Percentiles rank a stretch among this genome's conserved stretches.
phyloP scores from a whole-genome alignment of 1,140 invertebrate species.

The Temnothorax longispinosus region DNA sequence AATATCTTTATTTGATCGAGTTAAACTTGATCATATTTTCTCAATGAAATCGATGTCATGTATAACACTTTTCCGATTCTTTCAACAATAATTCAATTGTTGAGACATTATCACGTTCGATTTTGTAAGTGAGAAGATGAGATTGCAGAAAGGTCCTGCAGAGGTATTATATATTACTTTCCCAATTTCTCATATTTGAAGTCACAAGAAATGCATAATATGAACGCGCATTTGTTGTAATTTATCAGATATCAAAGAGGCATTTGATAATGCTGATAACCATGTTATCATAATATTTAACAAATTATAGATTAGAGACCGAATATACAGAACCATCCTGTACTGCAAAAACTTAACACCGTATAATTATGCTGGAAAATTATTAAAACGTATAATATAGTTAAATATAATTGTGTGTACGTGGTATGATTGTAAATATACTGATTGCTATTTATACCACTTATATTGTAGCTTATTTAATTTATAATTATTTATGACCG shows the following conservation, averaged over 20 bases:
- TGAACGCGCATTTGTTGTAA: neutral
- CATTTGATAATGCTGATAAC: neutral
- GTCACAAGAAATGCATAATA: neutral
- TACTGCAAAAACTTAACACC: neutral
- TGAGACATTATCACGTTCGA: neutral
- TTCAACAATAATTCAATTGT: neutral
- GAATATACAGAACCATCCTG: neutral
- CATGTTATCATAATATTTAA: neutral
- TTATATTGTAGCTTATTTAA: constrained; percentile 11
- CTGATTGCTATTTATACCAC: constrained; percentile 34
- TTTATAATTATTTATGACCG: constrained; percentile 25
- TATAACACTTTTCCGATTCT: neutral
- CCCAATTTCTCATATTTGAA: neutral
- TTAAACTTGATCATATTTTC: neutral
- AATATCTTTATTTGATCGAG: neutral
- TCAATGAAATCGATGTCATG: neutral
- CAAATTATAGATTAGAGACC: neutral
- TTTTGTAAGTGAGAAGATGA: neutral
- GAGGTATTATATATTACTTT: neutral
- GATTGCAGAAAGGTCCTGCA: neutral
- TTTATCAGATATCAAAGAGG: neutral
- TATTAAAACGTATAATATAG: constrained; percentile 6
- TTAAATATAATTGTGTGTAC: constrained; percentile 20
- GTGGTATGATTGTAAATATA: constrained; percentile 44
- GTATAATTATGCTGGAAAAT: neutral